A percentile compares a stretch with the other conserved stretches of the same genome.
phyloP scores from a whole-genome alignment of 2,797 vertebrate genomes.

The Tinamus major region DNA sequence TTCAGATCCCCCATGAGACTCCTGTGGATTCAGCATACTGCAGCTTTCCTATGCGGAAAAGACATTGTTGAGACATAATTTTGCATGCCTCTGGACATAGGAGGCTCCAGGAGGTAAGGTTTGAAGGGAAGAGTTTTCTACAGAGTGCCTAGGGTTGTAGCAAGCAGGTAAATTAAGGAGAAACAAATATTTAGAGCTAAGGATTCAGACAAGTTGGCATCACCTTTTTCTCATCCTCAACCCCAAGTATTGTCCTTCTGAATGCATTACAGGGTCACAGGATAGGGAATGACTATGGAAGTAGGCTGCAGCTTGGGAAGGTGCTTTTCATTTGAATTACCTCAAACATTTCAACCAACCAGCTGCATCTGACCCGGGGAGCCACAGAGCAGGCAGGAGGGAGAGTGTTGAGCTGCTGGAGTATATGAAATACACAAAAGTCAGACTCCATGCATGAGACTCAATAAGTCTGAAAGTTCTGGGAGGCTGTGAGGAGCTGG shows the following conservation, averaged over 20 bases:
- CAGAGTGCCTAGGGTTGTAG: not conserved
- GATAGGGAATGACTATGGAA: not conserved
- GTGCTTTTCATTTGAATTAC: not conserved
- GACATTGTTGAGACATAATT: not conserved
- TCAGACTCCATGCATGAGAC: not conserved
- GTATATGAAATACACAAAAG: not conserved
- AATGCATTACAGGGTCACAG: not conserved
- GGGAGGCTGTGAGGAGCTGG: not conserved
- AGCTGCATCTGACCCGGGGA: not conserved
- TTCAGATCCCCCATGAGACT: not conserved
- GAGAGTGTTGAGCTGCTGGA: not conserved
- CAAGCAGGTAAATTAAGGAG: not conserved
- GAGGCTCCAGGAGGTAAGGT: not conserved
- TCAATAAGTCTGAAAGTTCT: not conserved
- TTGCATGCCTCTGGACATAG: not conserved
- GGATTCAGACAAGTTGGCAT: not conserved
- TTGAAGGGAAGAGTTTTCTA: not conserved
- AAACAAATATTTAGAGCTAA: not conserved
- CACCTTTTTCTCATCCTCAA: not conserved
- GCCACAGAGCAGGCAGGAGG: not conserved
- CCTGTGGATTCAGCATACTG: fast-evolving
- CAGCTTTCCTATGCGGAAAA: not conserved
- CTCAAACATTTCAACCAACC: not conserved
- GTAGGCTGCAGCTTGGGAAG: not conserved
- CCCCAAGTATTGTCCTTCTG: not conserved